Base-by-base conservation (phyloP, 2,888 invertebrate genomes). In the Toxonevra muliebris region DNA sequence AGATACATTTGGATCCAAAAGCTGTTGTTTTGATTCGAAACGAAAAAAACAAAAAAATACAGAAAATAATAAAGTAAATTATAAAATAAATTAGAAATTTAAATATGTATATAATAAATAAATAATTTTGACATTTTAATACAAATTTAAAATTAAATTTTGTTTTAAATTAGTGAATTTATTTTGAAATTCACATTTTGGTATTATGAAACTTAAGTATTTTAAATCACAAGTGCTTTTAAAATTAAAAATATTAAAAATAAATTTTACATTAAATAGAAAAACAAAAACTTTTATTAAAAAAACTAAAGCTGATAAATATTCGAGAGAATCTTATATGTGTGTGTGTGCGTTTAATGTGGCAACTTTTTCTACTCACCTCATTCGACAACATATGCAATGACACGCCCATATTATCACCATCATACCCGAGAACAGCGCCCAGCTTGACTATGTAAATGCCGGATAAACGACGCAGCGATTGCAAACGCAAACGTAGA, bases 381-480 rank as follows among this genome's bases (percentile, higher is more conserved):
- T 89, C 88, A 78, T 86, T 87, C 64, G 87, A 88, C 75, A 88
- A 83, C 80, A 87, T 83, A 75, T 87, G 87, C 65, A 87, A 77
- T 2, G 87, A 85, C 48, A 87, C 86, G 70, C 86, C 87, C 52
- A 87, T 80, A 69, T 90, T 90, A 68, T 88, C 88, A n/a, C 91
- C 89, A 76, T 90, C 89, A 69, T 89, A 86, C 68, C 93, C 92
- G 7, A 94, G 88, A 1, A 92, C 92, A 0, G 92, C 90, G 71
- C 93, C 93, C 74, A 95, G 86, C 86, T 93, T 93, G 68, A 94
- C 88, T 53, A 93, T 91, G 84, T 95, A 95, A 78, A 94, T 91
- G 71, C 91, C 91, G 43, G 94, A 93, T 73, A 96, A 88, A 80
- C 93, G 89, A 78, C 93, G 91, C 67, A 96, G 87, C 5, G 94